phyloP scores from a whole-genome alignment of 2,888 invertebrate species.

The Lasioglossum marginatum region DNA sequence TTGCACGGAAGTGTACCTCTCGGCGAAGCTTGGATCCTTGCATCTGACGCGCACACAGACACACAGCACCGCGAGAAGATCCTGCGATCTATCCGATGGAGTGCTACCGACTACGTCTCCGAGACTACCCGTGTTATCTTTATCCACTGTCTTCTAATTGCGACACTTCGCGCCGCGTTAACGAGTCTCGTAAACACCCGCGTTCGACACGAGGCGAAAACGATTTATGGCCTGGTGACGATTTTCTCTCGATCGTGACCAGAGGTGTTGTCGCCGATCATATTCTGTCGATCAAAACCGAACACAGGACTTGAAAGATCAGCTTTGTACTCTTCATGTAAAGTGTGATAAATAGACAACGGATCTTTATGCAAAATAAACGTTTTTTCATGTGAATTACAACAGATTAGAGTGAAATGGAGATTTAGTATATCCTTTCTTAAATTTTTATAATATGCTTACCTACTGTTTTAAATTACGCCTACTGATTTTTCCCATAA shows the following conservation, averaged over 20 bases:
- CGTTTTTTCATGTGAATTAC: no score
- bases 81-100: conserved; percentile 39
- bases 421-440: no score
- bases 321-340: no score
- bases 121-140: background rate
- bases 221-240: background rate
- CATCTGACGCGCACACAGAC: conserved; percentile 50
- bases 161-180: background rate
- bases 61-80: conserved; percentile 26
- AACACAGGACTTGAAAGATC: no score
- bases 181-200: background rate
- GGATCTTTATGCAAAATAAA: no score
- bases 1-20: conserved; percentile 73
- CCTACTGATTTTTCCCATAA: no score
- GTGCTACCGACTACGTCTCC: conserved; percentile 15
- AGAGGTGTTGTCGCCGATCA: no score
- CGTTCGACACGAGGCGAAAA: background rate
- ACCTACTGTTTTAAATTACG: no score
- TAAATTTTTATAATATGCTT: no score
- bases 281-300: no score
- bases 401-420: no score
- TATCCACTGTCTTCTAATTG: conserved; percentile 6
- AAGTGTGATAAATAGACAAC: no score
- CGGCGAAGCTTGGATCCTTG: conserved; percentile 59
- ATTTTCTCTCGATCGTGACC: background rate